A percentile compares a stretch with the other conserved stretches of the same genome.
These are phyloP conservation scores for Phenganax subtilis DNA, from an alignment of 92 coral and sea anemone genomes.

Conservation along the genomic window DNA sequence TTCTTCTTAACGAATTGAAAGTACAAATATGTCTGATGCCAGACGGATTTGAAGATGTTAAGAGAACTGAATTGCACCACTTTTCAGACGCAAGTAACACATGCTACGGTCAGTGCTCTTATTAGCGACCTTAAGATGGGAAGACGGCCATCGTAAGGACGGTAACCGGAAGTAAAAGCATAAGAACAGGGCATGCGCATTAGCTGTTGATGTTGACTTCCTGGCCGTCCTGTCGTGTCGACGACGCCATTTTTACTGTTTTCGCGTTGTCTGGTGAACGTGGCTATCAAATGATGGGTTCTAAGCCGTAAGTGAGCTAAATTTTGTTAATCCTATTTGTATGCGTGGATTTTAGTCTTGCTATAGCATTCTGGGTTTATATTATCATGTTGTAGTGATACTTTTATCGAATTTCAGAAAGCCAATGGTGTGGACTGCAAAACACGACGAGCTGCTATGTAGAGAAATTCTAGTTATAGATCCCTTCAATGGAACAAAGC, in stretches of 20 bases:
- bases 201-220: conserved; percentile 17
- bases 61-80: conserved; percentile 27
- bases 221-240: conserved; percentile 44
- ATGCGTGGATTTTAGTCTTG: conserved; percentile 16
- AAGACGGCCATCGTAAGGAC: background rate
- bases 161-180: conserved; percentile 39
- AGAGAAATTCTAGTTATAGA: conserved; percentile 45
- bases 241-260: conserved; percentile 49
- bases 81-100: background rate
- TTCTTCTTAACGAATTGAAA: conserved; percentile 23
- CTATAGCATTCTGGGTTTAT: conserved; percentile 16
- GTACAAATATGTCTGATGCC: conserved; percentile 52
- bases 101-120: background rate
- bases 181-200: conserved; percentile 46
- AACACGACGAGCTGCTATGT: conserved; percentile 44
- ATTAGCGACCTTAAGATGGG: background rate
- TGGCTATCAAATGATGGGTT: conserved; percentile 41
- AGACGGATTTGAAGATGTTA: conserved; percentile 38
- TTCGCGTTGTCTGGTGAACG: conserved; percentile 49
- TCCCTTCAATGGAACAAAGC: conserved; percentile 49
- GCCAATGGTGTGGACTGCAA: conserved; percentile 40
- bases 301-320: conserved; percentile 32
- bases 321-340: conserved; percentile 16
- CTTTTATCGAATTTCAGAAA: conserved; percentile 39
- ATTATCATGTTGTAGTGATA: conserved; percentile 11